These are phyloP conservation scores for Bombylius major DNA, from an alignment of 2,888 invertebrate species.

Conservation along the genomic window DNA sequence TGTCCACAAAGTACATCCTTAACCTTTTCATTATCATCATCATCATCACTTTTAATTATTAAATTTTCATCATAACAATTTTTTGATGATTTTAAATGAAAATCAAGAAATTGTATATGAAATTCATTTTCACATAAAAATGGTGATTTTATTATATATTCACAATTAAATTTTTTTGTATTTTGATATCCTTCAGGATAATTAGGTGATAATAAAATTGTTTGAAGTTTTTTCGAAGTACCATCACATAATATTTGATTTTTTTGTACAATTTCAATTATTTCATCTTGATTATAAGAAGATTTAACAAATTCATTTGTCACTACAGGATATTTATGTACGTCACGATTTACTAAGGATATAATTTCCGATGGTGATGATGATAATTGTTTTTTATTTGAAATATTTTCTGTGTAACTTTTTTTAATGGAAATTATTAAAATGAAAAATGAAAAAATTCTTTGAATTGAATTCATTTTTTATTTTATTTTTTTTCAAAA, in stretches of 20 bases:
- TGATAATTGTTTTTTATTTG: too few relatives aligned
- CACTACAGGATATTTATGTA: too few relatives aligned
- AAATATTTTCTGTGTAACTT: too few relatives aligned
- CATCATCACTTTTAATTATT: constrained; percentile 13
- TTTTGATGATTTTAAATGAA: constrained; percentile 37
- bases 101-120: constrained; percentile 44
- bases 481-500: too few relatives aligned
- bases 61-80: constrained; percentile 39
- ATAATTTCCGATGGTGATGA: too few relatives aligned
- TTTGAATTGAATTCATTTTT: too few relatives aligned
- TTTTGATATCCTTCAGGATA: constrained; percentile 40
- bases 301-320: too few relatives aligned
- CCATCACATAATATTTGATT: constrained; percentile 26
- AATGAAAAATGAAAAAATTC: too few relatives aligned
- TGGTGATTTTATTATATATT: constrained; percentile 40
- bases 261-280: too few relatives aligned
- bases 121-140: constrained; percentile 40
- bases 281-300: too few relatives aligned
- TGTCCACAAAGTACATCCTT: constrained; percentile 40
- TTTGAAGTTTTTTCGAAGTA: constrained; percentile 38
- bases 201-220: constrained; percentile 39
- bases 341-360: too few relatives aligned
- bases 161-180: constrained; percentile 36
- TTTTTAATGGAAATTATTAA: too few relatives aligned
- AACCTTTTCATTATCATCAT: constrained; percentile 21